Conservation (phyloP, 2,888 invertebrate species). For the Hypomecis punctinalis region DNA sequence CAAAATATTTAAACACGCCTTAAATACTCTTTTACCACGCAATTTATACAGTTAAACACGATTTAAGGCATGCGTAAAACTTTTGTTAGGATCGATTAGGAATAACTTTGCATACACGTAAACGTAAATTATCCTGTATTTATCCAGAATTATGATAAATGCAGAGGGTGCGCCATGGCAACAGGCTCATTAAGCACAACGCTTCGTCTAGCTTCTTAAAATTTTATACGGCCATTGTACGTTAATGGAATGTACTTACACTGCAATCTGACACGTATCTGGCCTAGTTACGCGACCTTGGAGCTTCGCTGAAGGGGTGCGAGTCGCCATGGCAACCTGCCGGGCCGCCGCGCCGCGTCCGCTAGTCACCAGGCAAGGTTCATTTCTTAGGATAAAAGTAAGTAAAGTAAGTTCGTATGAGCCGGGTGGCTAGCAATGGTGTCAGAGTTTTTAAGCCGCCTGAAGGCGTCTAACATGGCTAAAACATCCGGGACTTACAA, state of each 20-base stretch:
- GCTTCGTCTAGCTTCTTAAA: constrained; percentile 1
- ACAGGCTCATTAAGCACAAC: background rate
- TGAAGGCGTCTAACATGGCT: too few relatives aligned
- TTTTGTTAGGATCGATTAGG: too few relatives aligned
- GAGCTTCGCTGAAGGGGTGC: constrained; percentile 20
- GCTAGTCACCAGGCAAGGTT: constrained; percentile 21
- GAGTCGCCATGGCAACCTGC: constrained; percentile 30
- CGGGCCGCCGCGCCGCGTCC: constrained; percentile 21
- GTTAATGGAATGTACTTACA: constrained; percentile 23
- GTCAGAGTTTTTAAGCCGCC: too few relatives aligned
- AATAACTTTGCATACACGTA: too few relatives aligned
- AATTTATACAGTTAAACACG: too few relatives aligned
- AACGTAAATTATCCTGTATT: too few relatives aligned
- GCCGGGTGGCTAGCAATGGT: too few relatives aligned
- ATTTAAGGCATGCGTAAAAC: too few relatives aligned
- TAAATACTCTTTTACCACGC: too few relatives aligned
- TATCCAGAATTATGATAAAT: background rate
- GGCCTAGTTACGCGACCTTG: constrained; percentile 29
- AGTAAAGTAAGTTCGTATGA: too few relatives aligned
- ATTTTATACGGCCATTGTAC: constrained; percentile 17
- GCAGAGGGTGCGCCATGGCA: background rate
- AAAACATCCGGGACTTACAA: too few relatives aligned
- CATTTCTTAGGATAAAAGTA: background rate
- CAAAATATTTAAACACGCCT: too few relatives aligned
- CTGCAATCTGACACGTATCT: constrained; percentile 26